Percentiles rank a stretch among this genome's conserved stretches.
Evolutionary conservation across 2,113 vertebrate species (phyloP).

Genomic region (Baryphthengus martii): DNA sequence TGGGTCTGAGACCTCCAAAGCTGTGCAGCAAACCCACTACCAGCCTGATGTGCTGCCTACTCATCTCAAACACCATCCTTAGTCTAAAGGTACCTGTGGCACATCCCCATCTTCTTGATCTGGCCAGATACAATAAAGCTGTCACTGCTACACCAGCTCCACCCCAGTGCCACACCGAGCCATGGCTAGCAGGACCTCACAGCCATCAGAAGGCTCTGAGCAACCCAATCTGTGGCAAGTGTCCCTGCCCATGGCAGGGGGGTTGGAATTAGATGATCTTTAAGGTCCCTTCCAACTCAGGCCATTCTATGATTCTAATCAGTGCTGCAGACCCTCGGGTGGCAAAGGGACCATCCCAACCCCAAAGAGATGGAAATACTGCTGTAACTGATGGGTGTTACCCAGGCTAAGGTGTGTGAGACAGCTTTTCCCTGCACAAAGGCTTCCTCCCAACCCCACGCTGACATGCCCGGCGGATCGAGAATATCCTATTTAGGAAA

Average conservation of each 20-base stretch:
- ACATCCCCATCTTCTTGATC: not conserved
- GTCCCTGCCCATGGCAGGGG: too few relatives aligned
- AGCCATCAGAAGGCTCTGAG: not conserved
- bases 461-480: not conserved
- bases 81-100: not conserved
- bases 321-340: not conserved
- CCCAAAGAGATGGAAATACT: not conserved
- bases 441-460: not conserved
- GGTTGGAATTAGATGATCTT: too few relatives aligned
- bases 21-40: not conserved
- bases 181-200: fast-evolving
- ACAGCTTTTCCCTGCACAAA: not conserved
- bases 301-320: too few relatives aligned
- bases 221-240: too few relatives aligned
- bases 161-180: not conserved
- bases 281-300: too few relatives aligned
- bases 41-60: fast-evolving
- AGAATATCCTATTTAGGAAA: conserved; percentile 51
- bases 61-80: not conserved
- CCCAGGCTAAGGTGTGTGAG: not conserved
- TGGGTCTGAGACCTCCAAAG: not conserved
- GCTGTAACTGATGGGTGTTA: not conserved
- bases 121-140: not conserved
- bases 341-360: not conserved
- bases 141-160: not conserved